These are phyloP conservation scores for Yponomeuta plumbellus DNA, from an alignment of 2,888 invertebrate genomes.

Conservation along the genomic window DNA sequence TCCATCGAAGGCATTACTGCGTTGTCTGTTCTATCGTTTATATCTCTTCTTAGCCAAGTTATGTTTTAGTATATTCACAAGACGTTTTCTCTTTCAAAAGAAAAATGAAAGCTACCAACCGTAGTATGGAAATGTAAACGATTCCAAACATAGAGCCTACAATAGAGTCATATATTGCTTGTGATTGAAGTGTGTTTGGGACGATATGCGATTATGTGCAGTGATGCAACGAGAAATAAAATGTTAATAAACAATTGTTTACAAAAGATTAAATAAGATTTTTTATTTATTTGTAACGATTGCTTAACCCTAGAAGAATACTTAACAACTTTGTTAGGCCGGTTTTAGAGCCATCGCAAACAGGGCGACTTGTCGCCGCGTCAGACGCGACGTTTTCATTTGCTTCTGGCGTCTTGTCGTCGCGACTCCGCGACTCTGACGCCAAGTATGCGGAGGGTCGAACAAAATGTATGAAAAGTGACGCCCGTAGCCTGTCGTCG, in stretches of 20 bases:
- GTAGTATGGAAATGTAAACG: conserved; percentile 49
- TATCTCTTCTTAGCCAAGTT: conserved; percentile 30
- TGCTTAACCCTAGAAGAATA: neutral
- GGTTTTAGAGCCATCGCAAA: no score
- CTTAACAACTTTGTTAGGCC: neutral
- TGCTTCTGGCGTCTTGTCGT: no score
- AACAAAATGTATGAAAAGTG: no score
- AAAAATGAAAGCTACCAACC: conserved; percentile 67
- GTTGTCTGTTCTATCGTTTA: conserved; percentile 31
- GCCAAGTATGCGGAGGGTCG: no score
- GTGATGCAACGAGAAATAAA: conserved; percentile 70
- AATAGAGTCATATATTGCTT: conserved; percentile 68
- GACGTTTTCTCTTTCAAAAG: conserved; percentile 55
- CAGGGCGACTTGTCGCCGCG: no score
- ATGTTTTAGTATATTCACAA: conserved; percentile 72
- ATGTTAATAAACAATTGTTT: conserved; percentile 78
- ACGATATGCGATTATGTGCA: conserved; percentile 62
- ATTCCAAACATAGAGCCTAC: conserved; percentile 66
- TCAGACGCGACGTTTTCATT: no score
- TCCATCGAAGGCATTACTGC: conserved; percentile 45
- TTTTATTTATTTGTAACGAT: conserved; percentile 33
- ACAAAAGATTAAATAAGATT: conserved; percentile 65
- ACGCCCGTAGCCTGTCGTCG: no score
- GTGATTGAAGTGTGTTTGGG: conserved; percentile 60
- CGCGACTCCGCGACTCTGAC: no score